phyloP scores from a whole-genome alignment of 2,113 vertebrate genomes.

The Chascanopsetta lugubris region DNA sequence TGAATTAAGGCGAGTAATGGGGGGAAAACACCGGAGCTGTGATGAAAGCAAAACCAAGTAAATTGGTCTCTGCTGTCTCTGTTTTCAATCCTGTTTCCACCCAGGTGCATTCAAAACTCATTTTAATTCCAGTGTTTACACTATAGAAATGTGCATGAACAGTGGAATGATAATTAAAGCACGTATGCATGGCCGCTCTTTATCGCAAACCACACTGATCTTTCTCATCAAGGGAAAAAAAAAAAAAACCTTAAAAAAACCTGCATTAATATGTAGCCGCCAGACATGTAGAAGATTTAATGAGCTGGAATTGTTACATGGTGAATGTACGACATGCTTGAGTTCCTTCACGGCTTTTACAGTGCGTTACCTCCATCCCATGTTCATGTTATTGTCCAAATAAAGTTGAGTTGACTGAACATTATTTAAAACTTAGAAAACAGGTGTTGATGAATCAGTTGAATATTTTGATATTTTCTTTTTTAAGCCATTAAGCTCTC shows the following conservation, averaged over 20 bases:
- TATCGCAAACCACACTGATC: neutral
- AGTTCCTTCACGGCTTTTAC: neutral
- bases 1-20: constrained; percentile 3
- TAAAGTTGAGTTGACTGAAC: neutral
- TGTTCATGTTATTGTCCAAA: neutral
- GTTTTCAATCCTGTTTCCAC: neutral
- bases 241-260: neutral
- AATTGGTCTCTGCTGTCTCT: neutral
- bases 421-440: neutral
- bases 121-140: neutral
- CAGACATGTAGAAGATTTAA: neutral
- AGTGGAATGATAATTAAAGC: neutral
- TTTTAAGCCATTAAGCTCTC: too few relatives aligned
- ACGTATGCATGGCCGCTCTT: neutral
- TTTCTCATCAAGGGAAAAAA: neutral
- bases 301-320: neutral
- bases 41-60: neutral
- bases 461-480: too few relatives aligned
- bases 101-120: neutral
- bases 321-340: neutral
- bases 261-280: neutral
- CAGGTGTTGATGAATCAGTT: too few relatives aligned
- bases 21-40: constrained; percentile 5
- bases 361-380: neutral
- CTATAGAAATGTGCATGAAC: neutral